Evolutionary conservation across 2,888 invertebrate genomes (phyloP), one percentile per base, ranked within the genome.

Genomic region (Catocala sponsa): DNA sequence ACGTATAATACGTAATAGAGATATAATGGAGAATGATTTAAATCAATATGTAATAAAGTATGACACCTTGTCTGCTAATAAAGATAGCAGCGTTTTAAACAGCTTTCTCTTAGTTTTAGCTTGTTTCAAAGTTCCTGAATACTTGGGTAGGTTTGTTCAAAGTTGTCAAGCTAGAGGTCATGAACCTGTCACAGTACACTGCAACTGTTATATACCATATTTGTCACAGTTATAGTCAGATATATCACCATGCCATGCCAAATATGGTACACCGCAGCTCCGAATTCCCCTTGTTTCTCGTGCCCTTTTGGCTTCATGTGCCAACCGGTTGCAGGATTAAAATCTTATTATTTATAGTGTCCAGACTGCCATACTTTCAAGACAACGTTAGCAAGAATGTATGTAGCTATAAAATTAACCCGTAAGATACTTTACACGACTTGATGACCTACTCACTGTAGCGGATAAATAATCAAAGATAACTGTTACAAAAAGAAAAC

Each of bases 381-480:
- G 35, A 38, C 35, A 9, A 38, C 6, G 35, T 9, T 38, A 7
- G 35, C 6, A 38, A 9, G 35, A 38, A 38, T 9, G 35, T 9
- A 38, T 38, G 35, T 38, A 38, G 35, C 9, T 38, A 38, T 38
- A 38, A 38, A 38, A 38, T 38, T 38, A 46, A 13, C 7, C 12
- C 2, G 13, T 13, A 42, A 42, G 32, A n/a, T 44, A 54, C 52
- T 52, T 52, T 25, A 54, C 48, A 65, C 52, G 44, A 51, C 55
- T 63, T 58, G 60, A 68, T 62, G 62, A 58, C 58, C 61, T 65
- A 61, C 53, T 59, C 42, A 44, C 32, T 11, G 25, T 12, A 12
- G 55, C 48, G 41, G 53, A 74, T 65, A 74, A 74, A 74, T 66
- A 70, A 57, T 58, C 58, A 51, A 68, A 13, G 59, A 63, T 73